Percentiles rank a stretch among this genome's conserved stretches.
phyloP scores from a whole-genome alignment of 1,140 invertebrate genomes.

The Zophobas atratus region DNA sequence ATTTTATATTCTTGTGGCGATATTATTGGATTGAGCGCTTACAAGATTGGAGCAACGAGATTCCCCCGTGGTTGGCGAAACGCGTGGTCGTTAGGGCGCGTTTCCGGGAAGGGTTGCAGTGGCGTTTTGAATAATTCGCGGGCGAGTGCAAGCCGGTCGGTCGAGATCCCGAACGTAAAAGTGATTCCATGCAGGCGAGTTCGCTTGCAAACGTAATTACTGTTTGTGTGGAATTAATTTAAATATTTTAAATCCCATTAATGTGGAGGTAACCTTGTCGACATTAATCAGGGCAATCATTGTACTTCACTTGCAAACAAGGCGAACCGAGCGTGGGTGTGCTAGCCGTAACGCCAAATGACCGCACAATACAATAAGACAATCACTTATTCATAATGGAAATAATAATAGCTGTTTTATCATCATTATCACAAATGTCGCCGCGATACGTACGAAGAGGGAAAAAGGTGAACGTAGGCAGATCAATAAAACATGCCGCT shows the following conservation, averaged over 20 bases:
- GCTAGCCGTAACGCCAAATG: constrained; percentile 19
- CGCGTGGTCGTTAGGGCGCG: no score
- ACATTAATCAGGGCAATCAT: constrained; percentile 49
- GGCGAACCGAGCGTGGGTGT: constrained; percentile 37
- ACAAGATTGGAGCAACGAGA: no score
- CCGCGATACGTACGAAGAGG: constrained; percentile 13
- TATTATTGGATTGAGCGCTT: no score
- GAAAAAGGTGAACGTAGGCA: constrained; percentile 23
- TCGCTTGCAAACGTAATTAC: constrained; percentile 49
- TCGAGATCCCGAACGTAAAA: constrained; percentile 29
- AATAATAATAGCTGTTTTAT: constrained; percentile 30
- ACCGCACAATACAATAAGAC: constrained; percentile 35
- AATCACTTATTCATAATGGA: constrained; percentile 40
- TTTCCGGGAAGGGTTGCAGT: no score
- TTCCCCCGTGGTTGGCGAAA: no score
- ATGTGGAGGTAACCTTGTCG: constrained; percentile 46
- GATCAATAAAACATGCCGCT: constrained; percentile 31
- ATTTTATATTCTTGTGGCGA: no score
- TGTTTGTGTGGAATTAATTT: constrained; percentile 50
- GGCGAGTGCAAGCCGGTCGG: neutral
- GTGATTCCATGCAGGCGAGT: constrained; percentile 44
- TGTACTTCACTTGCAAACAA: constrained; percentile 45
- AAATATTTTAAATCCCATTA: constrained; percentile 49
- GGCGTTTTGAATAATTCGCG: no score
- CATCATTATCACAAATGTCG: constrained; percentile 39